phyloP scores from a whole-genome alignment of 1,140 invertebrate genomes.

The Delia radicum region DNA sequence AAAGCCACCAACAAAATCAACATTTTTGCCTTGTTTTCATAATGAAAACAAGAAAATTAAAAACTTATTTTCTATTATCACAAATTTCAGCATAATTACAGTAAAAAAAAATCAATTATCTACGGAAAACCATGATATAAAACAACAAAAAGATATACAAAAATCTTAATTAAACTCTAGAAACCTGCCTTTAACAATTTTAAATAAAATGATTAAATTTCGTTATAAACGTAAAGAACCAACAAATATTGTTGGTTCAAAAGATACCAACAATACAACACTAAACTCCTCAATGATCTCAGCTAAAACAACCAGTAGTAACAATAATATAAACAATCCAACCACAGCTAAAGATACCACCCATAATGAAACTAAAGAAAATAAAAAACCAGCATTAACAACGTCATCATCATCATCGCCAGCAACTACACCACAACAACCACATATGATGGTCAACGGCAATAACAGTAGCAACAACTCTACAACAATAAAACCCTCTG shows the following conservation, averaged over 20 bases:
- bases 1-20: not conserved
- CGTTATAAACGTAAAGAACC: constrained; percentile 64
- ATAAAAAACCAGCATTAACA: not conserved
- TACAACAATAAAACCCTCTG: not conserved
- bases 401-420: not conserved
- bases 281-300: constrained; percentile 7
- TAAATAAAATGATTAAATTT: constrained; percentile 63
- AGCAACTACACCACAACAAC: not conserved
- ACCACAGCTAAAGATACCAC: not conserved
- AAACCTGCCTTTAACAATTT: not conserved
- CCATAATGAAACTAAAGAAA: constrained; percentile 9
- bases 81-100: no score
- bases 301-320: not conserved
- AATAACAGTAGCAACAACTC: not conserved
- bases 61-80: no score
- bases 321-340: constrained; percentile 8
- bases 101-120: no score
- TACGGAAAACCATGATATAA: no score
- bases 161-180: no score
- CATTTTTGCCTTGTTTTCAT: constrained; percentile 2
- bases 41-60: no score
- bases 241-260: constrained; percentile 36
- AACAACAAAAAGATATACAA: no score
- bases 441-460: constrained; percentile 5
- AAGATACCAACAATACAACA: not conserved